These are phyloP conservation scores for Paracentrotus lividus DNA, from an alignment of 53 echinoderm and acorn worm genomes.

Conservation along the genomic window DNA sequence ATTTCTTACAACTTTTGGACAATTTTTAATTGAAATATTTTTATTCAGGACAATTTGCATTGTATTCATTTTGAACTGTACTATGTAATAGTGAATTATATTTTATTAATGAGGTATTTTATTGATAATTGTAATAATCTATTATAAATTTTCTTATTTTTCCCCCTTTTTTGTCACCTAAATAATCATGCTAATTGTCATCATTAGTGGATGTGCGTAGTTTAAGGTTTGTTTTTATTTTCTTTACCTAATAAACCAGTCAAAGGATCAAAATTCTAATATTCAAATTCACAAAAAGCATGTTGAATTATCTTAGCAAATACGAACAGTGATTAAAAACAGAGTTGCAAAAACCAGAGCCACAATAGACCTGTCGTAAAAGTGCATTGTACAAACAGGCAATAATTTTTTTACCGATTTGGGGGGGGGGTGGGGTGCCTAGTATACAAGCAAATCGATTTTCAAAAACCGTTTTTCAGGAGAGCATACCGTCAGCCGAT, in stretches of 20 bases:
- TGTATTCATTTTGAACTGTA: constrained; percentile 54
- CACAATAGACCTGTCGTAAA: too few relatives aligned
- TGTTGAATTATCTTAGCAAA: too few relatives aligned
- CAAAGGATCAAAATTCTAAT: neutral
- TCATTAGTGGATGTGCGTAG: constrained; percentile 1
- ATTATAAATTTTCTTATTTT: neutral
- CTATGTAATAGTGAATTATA: neutral
- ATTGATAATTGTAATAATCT: constrained; percentile 19
- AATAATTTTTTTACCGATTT: too few relatives aligned
- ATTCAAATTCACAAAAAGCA: too few relatives aligned
- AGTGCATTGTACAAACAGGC: too few relatives aligned
- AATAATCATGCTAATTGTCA: constrained; percentile 3
- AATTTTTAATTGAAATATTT: constrained; percentile 3
- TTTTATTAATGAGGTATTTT: neutral
- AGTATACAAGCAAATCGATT: too few relatives aligned
- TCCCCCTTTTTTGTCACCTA: neutral
- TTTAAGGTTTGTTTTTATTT: neutral
- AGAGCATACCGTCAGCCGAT: too few relatives aligned
- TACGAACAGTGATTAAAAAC: too few relatives aligned
- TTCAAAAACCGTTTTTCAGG: too few relatives aligned
- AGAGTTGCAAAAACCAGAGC: too few relatives aligned
- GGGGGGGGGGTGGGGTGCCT: too few relatives aligned
- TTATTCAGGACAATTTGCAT: neutral
- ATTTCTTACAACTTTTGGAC: constrained; percentile 26
- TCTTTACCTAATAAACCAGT: neutral